These are phyloP conservation scores for Diploscapter pachys DNA, from an alignment of 1,140 invertebrate species.

Conservation along the genomic window DNA sequence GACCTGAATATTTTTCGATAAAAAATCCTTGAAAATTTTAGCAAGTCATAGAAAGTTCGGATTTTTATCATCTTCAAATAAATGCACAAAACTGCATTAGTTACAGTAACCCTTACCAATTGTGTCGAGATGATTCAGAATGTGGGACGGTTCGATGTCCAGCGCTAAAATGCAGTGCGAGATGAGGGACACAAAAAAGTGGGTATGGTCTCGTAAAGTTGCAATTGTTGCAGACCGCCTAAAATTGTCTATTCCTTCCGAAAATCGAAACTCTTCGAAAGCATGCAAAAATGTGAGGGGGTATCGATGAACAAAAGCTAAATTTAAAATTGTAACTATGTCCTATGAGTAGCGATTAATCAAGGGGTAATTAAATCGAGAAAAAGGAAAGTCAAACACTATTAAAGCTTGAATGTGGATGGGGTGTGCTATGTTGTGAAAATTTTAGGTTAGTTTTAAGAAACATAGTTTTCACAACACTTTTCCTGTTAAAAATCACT, in stretches of 20 bases:
- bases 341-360: too few species aligned
- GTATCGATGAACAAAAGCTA: neutral
- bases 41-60: conserved; percentile 11
- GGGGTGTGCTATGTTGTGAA: too few species aligned
- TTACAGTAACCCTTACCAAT: conserved; percentile 40
- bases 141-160: conserved; percentile 45
- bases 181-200: conserved; percentile 54
- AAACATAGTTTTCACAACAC: too few species aligned
- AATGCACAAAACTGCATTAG: neutral
- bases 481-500: too few species aligned
- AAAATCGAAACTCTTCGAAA: too few species aligned
- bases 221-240: conserved; percentile 39
- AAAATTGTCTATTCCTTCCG: neutral
- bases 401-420: too few species aligned
- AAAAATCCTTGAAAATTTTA: conserved; percentile 11
- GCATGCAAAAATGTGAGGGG: conserved; percentile 1
- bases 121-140: conserved; percentile 50
- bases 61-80: neutral
- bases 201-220: conserved; percentile 51
- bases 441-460: too few species aligned
- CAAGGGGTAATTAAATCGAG: too few species aligned
- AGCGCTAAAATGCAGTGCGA: conserved; percentile 44
- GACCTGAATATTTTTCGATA: conserved; percentile 36
- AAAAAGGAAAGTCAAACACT: too few species aligned
- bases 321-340: neutral